Base-by-base conservation (phyloP, 2,797 vertebrate genomes). In the Helicolenus hilgendorfi region DNA sequence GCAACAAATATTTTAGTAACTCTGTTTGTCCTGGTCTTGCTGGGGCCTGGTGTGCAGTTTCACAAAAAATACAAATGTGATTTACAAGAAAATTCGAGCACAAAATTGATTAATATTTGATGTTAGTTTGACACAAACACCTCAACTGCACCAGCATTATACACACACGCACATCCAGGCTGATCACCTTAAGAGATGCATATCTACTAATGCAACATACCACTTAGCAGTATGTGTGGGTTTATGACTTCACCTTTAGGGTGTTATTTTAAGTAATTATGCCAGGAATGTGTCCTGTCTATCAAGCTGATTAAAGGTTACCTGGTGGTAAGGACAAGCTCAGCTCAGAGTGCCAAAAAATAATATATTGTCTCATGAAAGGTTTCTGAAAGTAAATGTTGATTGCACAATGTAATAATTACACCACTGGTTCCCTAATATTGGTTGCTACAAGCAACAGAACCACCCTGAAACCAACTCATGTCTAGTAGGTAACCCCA, bases 271-370 rank as follows among this genome's bases (percentile, higher is more conserved):
- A 63, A 35, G 2, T 26, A 22, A 60, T 65, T 31, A 65, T 58
- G 22, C n/a, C 22, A 80, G 64, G 29, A 83, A 84, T n/a, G 64
- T 33, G 15, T 85, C 59, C 13, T 27, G 31, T 73, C 38, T 38
- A 64, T 76, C 13, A 0, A 76, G 58, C n/a, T 33, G 3, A 20
- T 29, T 18, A 22, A 33, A 29, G 11, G n/a, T 76, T 63, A 56
- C 26, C 18, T 36, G 45, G 10, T 6, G 10, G 29, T 36, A 18
- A 76, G 45, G 5, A 29, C 35, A 11, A 33, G 35, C 18, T 60
- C 13, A 22, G 15, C 15, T 49, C 0, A 11, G 7, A 14, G 7
- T 70, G 29, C 10, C 20, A 7, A 27, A 67, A 67, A 18, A 18
- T 8, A 27, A 22, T 10, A n/a, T 11, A 11, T 3, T 24, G n/a